A percentile compares a stretch with the other conserved stretches of the same genome.
Evolutionary conservation across 2,797 vertebrate genomes (phyloP).

Genomic region (Orestias chungarensis): DNA sequence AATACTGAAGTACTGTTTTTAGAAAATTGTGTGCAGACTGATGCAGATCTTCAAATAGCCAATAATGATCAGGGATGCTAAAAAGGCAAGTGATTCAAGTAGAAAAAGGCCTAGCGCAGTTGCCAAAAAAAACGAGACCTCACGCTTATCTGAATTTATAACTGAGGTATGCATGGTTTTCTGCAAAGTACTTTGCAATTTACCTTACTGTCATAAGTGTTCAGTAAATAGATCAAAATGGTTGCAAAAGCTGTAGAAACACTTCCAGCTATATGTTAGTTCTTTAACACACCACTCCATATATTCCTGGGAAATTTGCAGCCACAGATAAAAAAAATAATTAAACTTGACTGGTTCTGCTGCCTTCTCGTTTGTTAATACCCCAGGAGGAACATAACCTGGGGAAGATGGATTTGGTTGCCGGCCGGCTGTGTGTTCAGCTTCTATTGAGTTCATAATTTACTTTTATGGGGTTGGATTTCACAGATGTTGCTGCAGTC

Average conservation of each 20-base stretch:
- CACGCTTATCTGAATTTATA: background rate
- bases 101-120: background rate
- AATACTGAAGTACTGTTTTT: background rate
- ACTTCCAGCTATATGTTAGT: conserved; percentile 47
- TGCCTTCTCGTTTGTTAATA: conserved; percentile 47
- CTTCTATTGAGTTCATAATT: conserved; percentile 44
- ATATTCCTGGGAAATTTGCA: conserved; percentile 44
- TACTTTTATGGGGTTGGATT: conserved; percentile 42
- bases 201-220: conserved; percentile 40
- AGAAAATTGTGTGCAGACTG: background rate
- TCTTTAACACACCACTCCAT: conserved; percentile 31
- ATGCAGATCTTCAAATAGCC: background rate
- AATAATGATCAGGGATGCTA: background rate
- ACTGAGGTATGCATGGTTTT: conserved; percentile 31
- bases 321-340: conserved; percentile 60
- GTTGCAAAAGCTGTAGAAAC: conserved; percentile 38
- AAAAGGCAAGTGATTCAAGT: background rate
- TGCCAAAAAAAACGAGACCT: conserved; percentile 1
- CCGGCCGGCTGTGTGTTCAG: conserved; percentile 23
- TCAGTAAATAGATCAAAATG: conserved; percentile 49
- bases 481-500: conserved; percentile 47
- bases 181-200: conserved; percentile 15
- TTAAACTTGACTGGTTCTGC: conserved; percentile 58
- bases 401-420: conserved; percentile 59
- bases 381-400: conserved; percentile 64